A percentile compares a stretch with the other conserved stretches of the same genome.
phyloP scores from a whole-genome alignment of 2,797 vertebrate species.

The Chromis chromis region DNA sequence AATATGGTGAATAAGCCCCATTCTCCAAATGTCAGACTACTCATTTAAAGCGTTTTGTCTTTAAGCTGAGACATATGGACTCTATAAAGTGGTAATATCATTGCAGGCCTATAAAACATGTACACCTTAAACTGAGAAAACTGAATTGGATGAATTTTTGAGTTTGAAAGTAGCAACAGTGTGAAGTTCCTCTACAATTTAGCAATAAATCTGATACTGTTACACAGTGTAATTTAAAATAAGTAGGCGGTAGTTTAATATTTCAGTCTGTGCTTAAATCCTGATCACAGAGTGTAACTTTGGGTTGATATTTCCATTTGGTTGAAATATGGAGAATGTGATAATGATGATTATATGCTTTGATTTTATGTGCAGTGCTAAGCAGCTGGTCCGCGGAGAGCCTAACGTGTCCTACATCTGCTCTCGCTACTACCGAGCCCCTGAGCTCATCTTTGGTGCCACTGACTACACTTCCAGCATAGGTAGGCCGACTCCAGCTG shows the following conservation, averaged over 20 bases:
- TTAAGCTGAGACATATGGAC: no score
- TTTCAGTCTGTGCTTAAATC: neutral
- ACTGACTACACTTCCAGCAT: slow-evolving; percentile 99
- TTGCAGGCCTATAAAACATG: no score
- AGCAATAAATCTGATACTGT: neutral
- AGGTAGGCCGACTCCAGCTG: slow-evolving; percentile 83
- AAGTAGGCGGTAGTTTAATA: neutral
- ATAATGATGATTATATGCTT: slow-evolving; percentile 25
- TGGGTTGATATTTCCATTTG: neutral
- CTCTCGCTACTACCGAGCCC: slow-evolving; percentile 99
- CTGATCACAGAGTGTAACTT: neutral
- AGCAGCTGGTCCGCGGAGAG: slow-evolving; percentile 98
- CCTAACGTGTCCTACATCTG: slow-evolving; percentile 99
- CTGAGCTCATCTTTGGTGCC: slow-evolving; percentile 99
- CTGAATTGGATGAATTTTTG: no score
- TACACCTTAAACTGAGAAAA: no score
- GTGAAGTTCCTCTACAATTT: no score
- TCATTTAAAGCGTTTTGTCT: no score
- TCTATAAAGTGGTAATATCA: no score
- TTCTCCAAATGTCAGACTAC: no score
- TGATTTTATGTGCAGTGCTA: slow-evolving; percentile 87
- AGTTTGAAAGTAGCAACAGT: no score
- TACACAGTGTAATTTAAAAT: neutral
- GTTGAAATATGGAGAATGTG: neutral
- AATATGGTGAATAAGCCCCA: no score